These are phyloP conservation scores for Latrodectus elegans DNA, from an alignment of 2,888 invertebrate genomes.

Conservation along the genomic window DNA sequence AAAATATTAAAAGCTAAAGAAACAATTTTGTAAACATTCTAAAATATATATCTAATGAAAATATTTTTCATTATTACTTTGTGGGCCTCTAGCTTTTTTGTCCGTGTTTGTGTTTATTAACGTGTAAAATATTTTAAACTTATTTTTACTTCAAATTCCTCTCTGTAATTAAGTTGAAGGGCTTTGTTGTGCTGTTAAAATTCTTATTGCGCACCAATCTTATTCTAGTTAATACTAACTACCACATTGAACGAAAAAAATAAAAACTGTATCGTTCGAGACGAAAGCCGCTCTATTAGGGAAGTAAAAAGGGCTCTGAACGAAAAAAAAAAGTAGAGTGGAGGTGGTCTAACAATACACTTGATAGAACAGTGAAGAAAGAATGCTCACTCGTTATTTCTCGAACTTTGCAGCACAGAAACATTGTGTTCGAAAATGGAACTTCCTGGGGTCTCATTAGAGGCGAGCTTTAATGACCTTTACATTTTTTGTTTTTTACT, in stretches of 20 bases:
- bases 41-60: no score
- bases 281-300: background rate
- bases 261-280: background rate
- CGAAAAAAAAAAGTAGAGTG: background rate
- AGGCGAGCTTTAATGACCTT: slow-evolving; percentile 10
- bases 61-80: no score
- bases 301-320: background rate
- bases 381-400: slow-evolving; percentile 41
- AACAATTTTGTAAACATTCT: no score
- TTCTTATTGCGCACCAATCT: background rate
- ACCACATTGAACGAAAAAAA: background rate
- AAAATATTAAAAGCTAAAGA: no score
- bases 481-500: background rate
- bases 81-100: background rate
- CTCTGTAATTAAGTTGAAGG: background rate
- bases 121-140: no score
- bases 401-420: slow-evolving; percentile 28
- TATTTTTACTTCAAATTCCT: no score
- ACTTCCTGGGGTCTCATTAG: slow-evolving; percentile 49
- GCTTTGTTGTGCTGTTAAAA: background rate
- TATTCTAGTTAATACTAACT: background rate
- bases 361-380: slow-evolving; percentile 24
- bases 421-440: slow-evolving; percentile 44
- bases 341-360: slow-evolving; percentile 16
- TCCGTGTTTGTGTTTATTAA: no score